Percentiles rank a stretch among this genome's conserved stretches.
These are phyloP conservation scores for Onychomys arenicola DNA, from an alignment of 2,797 vertebrate species.

Conservation along the genomic window DNA sequence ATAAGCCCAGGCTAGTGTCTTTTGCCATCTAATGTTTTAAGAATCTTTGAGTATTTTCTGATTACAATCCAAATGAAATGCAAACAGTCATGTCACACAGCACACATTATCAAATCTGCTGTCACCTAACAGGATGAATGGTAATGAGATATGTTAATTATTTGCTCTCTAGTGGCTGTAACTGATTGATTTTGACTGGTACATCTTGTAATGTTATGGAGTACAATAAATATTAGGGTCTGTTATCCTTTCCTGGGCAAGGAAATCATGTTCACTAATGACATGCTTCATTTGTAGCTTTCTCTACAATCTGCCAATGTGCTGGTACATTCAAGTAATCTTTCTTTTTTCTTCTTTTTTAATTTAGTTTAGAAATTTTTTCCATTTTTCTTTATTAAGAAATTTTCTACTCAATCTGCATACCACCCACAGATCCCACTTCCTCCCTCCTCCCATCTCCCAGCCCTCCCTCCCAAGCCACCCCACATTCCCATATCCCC, in stretches of 20 bases:
- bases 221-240: conserved; percentile 62
- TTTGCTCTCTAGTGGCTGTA: conserved; percentile 58
- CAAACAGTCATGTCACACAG: conserved; percentile 53
- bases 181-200: conserved; percentile 37
- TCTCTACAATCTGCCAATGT: neutral
- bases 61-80: conserved; percentile 59
- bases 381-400: too few relatives aligned
- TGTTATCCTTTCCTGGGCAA: conserved; percentile 40
- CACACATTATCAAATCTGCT: conserved; percentile 41
- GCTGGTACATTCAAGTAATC: neutral
- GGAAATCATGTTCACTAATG: conserved; percentile 47
- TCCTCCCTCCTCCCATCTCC: too few relatives aligned
- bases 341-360: neutral
- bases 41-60: conserved; percentile 46
- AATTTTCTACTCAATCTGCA: too few relatives aligned
- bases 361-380: too few relatives aligned
- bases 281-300: conserved; percentile 40
- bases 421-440: too few relatives aligned
- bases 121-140: conserved; percentile 34
- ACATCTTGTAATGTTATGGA: conserved; percentile 65
- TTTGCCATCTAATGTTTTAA: conserved; percentile 6
- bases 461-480: too few relatives aligned
- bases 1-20: neutral
- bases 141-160: neutral
- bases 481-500: too few relatives aligned